phyloP scores from a whole-genome alignment of 2,113 vertebrate species.

The Myotis yumanensis region DNA sequence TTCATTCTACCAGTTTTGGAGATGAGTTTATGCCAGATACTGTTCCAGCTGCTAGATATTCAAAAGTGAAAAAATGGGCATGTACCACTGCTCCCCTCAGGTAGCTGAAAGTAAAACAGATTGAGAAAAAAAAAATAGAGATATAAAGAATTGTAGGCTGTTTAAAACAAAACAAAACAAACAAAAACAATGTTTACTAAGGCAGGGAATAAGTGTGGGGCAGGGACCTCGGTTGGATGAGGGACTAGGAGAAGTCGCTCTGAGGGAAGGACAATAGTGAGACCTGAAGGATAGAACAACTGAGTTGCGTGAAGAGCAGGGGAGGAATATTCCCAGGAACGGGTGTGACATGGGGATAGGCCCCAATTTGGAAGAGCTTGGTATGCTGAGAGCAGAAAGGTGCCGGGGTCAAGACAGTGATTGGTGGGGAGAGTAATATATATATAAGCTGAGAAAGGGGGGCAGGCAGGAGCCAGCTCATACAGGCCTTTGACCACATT shows the following conservation, averaged over 20 bases:
- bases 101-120: background rate
- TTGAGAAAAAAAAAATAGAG: background rate
- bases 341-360: accelerated
- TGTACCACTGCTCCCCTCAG: background rate
- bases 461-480: background rate
- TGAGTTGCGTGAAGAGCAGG: background rate
- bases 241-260: background rate
- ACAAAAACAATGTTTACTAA: background rate
- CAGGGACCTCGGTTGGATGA: background rate
- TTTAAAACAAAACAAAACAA: background rate
- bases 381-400: background rate
- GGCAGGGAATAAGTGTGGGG: background rate
- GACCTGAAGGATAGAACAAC: background rate
- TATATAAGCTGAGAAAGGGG: background rate
- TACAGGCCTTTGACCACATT: background rate
- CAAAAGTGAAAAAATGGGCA: background rate
- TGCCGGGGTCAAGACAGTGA: background rate
- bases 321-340: background rate
- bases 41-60: background rate
- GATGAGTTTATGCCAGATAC: background rate
- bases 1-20: constrained; percentile 33
- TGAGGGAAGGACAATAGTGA: background rate
- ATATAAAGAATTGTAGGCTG: background rate
- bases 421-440: background rate
- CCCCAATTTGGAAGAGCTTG: background rate